phyloP scores from a whole-genome alignment of 2,888 invertebrate species.

The Oscheius sp. region DNA sequence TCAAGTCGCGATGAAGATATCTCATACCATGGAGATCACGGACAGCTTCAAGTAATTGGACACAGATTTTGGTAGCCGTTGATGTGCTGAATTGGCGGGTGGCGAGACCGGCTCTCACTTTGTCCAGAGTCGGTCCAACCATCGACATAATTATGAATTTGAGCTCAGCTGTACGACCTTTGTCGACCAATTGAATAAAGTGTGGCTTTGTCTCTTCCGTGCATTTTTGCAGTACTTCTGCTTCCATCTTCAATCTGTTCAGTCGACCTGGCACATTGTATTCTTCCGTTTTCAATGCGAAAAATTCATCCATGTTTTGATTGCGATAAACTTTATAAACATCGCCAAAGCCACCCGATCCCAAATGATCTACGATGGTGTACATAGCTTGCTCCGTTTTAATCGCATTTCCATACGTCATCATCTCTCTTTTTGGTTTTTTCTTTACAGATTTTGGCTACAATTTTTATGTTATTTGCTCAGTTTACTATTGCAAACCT shows the following conservation, averaged over 20 bases:
- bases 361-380: slow-evolving; percentile 16
- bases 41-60: slow-evolving; percentile 20
- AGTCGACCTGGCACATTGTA: slow-evolving; percentile 44
- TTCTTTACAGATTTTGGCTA: slow-evolving; percentile 7
- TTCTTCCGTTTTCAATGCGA: slow-evolving; percentile 54
- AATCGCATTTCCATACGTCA: not conserved
- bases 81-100: slow-evolving; percentile 1
- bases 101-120: slow-evolving; percentile 39
- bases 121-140: slow-evolving; percentile 49
- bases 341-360: slow-evolving; percentile 36
- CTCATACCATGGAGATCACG: slow-evolving; percentile 11
- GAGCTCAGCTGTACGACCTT: slow-evolving; percentile 16
- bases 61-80: slow-evolving; percentile 14
- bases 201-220: not conserved
- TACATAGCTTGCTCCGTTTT: not conserved
- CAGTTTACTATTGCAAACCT: too few species aligned
- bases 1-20: slow-evolving; percentile 25
- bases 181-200: slow-evolving; percentile 16
- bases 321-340: slow-evolving; percentile 21
- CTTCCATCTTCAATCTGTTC: slow-evolving; percentile 44
- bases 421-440: slow-evolving; percentile 7
- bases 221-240: slow-evolving; percentile 18
- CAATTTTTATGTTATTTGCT: not conserved
- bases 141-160: slow-evolving; percentile 53
- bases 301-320: slow-evolving; percentile 10